Evolutionary conservation across 2,113 vertebrate species (phyloP), one percentile per base, ranked within the genome.

Genomic region (Nothobranchius furzeri): DNA sequence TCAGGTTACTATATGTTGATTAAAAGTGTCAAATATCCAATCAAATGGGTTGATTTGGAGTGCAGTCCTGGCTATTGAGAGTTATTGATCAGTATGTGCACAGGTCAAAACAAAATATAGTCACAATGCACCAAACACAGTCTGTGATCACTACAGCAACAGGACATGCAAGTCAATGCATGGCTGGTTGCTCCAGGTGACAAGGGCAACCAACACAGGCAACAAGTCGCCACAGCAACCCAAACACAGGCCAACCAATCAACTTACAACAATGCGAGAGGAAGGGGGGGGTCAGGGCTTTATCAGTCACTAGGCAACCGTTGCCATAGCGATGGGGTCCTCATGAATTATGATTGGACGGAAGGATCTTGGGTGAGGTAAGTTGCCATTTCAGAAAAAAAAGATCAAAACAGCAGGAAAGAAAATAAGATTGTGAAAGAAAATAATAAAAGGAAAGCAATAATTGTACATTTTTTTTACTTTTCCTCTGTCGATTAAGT

Each of bases 51-150:
- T 85, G 62, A 85, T 81, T 84, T 78, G 63, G 76, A 74, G 79
- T 75, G 75, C 78, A 82, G 64, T 84, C 87, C 85, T 79, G 85
- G 57, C 88, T 86, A 74, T 82, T 70, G 81, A 90, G 77, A 88
- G 89, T 90, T 90, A 89, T 88, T 90, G 90, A 91, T 90, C 88
- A 93, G 88, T 90, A 86, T 88, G 88, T 88, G 88, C 87, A 88
- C 86, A 88, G 84, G 90, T 92, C 85, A 87, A 89, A 88, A 88
- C 82, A 88, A 91, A 92, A 88, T 83, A 88, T 89, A 87, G 73
- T 90, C 92, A 94, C 89, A 90, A 91, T 91, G 90, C 92, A 93
- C 86, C 88, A 91, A 88, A 92, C 92, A 91, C 91, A 91, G 83
- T 89, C 87, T 90, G 90, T 87, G 84, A 90, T 91, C 88, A 90